A percentile compares a stretch with the other conserved stretches of the same genome.
phyloP scores from a whole-genome alignment of 2,888 invertebrate species.

The Eremobia ochroleuca region DNA sequence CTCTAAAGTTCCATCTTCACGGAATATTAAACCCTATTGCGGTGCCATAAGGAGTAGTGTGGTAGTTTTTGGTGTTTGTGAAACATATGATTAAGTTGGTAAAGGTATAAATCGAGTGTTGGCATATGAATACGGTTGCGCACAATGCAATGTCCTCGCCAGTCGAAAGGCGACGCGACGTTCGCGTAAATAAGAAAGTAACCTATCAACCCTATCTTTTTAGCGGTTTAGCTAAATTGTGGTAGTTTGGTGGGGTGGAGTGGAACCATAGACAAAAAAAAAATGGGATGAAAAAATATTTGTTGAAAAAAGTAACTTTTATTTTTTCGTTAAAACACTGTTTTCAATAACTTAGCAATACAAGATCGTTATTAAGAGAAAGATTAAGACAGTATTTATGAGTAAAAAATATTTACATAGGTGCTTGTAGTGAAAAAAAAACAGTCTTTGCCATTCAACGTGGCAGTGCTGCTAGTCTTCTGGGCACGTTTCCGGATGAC shows the following conservation, averaged over 20 bases:
- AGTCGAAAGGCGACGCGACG: conserved; percentile 60
- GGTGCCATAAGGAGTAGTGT: background rate
- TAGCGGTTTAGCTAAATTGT: conserved; percentile 73
- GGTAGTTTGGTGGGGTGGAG: conserved; percentile 41
- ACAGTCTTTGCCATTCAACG: too few species aligned
- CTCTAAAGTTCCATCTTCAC: background rate
- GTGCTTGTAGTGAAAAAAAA: too few species aligned
- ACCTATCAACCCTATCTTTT: conserved; percentile 80
- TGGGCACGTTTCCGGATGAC: too few species aligned
- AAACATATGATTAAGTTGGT: conserved; percentile 62
- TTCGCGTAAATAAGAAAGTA: conserved; percentile 81
- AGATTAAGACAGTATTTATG: too few species aligned
- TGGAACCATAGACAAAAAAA: too few species aligned
- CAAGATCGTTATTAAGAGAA: background rate
- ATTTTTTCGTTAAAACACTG: background rate
- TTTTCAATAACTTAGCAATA: background rate
- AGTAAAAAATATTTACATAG: too few species aligned
- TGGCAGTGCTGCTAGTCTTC: too few species aligned
- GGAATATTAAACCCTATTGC: conserved; percentile 15
- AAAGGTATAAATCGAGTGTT: conserved; percentile 84
- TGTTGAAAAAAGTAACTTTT: background rate
- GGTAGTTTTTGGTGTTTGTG: background rate
- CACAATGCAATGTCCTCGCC: conserved; percentile 82
- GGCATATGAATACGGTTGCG: conserved; percentile 86
- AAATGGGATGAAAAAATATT: background rate